Evolutionary conservation across 2,888 invertebrate species (phyloP).

Genomic region (Diarsia dahlii): DNA sequence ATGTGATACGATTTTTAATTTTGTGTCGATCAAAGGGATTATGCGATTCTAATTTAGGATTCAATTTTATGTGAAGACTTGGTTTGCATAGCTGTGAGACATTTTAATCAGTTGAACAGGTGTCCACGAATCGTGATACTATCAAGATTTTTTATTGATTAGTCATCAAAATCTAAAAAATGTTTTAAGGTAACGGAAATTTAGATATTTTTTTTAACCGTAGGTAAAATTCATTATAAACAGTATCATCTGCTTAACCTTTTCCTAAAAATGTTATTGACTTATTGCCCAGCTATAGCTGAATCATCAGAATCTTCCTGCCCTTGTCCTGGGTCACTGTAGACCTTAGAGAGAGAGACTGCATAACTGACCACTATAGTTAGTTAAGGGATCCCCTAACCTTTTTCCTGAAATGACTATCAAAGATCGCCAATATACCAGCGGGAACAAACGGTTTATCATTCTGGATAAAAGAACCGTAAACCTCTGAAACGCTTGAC

Average conservation of each 20-base stretch:
- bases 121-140: not conserved
- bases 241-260: too few species aligned
- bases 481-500: too few species aligned
- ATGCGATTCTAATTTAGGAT: constrained; percentile 66
- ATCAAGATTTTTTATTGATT: not conserved
- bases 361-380: not conserved
- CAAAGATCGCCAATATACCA: not conserved
- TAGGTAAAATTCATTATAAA: too few species aligned
- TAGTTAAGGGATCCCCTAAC: too few species aligned
- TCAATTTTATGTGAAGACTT: constrained; percentile 55
- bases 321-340: too few species aligned
- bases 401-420: fast-evolving
- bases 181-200: too few species aligned
- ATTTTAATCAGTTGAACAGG: constrained; percentile 2
- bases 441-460: too few species aligned
- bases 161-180: not conserved
- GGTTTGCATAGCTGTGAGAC: constrained; percentile 20
- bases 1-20: constrained; percentile 80
- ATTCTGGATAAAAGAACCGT: too few species aligned
- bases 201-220: too few species aligned
- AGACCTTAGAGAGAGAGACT: too few species aligned
- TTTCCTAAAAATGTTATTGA: not conserved
- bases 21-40: constrained; percentile 85
- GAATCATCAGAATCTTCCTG: not conserved
- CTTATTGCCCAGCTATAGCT: not conserved